phyloP scores from a whole-genome alignment of 2,888 invertebrate species.

The Falcaria lacertinaria region DNA sequence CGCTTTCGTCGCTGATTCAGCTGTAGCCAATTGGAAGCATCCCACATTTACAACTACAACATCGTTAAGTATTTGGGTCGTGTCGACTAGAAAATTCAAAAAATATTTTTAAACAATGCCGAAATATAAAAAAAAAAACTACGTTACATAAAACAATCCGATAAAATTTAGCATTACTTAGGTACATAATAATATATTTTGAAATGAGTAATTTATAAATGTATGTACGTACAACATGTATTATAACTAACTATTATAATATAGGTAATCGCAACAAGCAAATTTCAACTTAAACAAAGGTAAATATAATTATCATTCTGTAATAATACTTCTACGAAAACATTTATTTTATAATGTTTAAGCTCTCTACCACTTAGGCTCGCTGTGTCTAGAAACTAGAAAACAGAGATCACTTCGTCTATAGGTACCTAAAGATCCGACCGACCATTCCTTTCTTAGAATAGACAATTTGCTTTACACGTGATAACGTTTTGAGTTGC shows the following conservation, averaged over 20 bases:
- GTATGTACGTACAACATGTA: conserved; percentile 34
- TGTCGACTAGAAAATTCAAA: conserved; percentile 69
- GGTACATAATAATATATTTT: conserved; percentile 24
- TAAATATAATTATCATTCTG: conserved; percentile 68
- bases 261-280: conserved; percentile 69
- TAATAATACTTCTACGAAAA: conserved; percentile 72
- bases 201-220: conserved; percentile 35
- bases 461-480: conserved; percentile 14
- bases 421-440: background rate
- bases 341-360: conserved; percentile 69
- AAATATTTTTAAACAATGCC: conserved; percentile 36
- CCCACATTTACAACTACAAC: conserved; percentile 42
- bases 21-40: background rate
- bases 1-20: background rate
- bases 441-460: conserved; percentile 2
- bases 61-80: conserved; percentile 62
- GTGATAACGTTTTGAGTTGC: conserved; percentile 35
- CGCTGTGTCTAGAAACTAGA: conserved; percentile 60
- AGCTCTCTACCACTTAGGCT: conserved; percentile 77
- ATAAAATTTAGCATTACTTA: conserved; percentile 21
- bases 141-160: conserved; percentile 43
- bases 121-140: conserved; percentile 45
- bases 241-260: conserved; percentile 54
- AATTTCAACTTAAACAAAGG: conserved; percentile 71
- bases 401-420: conserved; percentile 53